Percentiles rank a stretch among this genome's conserved stretches.
phyloP scores from a whole-genome alignment of 2,888 invertebrate species.

The Lamellibrachia satsuma region DNA sequence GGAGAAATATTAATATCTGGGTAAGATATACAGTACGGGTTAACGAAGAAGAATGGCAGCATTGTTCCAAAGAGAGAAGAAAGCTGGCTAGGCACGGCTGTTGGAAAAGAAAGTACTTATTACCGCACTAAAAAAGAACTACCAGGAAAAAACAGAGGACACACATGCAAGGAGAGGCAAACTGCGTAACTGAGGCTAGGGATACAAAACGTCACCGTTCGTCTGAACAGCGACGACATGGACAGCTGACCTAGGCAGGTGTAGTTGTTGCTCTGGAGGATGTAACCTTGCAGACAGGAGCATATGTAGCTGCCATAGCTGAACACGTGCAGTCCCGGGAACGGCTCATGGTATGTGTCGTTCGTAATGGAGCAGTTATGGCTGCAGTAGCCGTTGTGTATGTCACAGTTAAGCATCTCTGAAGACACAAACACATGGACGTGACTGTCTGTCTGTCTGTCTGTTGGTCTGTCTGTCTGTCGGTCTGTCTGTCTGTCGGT shows the following conservation, averaged over 20 bases:
- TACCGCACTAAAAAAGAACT: too few species aligned
- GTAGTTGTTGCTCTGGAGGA: neutral
- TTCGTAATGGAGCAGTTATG: neutral
- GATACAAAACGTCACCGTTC: neutral
- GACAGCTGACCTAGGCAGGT: neutral
- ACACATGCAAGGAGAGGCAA: too few species aligned
- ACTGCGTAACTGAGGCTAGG: too few species aligned
- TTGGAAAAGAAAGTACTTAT: too few species aligned
- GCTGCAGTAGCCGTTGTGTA: neutral
- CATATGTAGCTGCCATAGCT: neutral
- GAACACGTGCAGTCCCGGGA: neutral
- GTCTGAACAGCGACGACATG: neutral
- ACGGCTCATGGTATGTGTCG: neutral
- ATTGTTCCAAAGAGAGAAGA: too few species aligned
- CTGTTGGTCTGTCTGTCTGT: neutral
- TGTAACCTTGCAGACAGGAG: neutral
- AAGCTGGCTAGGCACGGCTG: too few species aligned
- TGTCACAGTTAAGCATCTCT: neutral
- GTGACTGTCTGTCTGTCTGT: neutral
- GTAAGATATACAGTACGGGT: too few species aligned
- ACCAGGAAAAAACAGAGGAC: too few species aligned
- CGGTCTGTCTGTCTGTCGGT: too few species aligned
- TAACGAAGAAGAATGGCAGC: too few species aligned
- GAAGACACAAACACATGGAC: neutral
- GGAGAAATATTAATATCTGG: too few species aligned